These are phyloP conservation scores for Danaus plexippus DNA, from an alignment of 1,140 invertebrate genomes.

Conservation along the genomic window DNA sequence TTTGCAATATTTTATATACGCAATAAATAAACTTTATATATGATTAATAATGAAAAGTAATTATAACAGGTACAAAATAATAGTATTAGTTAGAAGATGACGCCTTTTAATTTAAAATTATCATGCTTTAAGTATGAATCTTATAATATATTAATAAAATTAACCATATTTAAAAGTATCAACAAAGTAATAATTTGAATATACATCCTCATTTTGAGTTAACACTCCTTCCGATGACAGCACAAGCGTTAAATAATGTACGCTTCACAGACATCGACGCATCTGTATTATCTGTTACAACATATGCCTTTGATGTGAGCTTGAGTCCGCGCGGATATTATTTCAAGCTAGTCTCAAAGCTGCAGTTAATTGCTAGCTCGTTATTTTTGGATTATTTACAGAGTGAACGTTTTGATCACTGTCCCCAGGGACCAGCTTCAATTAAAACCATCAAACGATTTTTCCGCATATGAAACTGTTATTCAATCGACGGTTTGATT, in stretches of 20 bases:
- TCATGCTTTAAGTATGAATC: no score
- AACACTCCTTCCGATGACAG: not conserved
- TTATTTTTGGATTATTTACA: constrained; percentile 71
- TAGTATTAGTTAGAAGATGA: no score
- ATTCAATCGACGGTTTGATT: constrained; percentile 39
- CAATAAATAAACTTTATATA: no score
- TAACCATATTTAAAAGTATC: no score
- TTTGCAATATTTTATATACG: no score
- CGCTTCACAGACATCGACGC: constrained; percentile 14
- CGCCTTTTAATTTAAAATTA: no score
- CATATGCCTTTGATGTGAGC: constrained; percentile 48
- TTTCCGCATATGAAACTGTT: constrained; percentile 40
- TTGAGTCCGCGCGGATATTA: constrained; percentile 35
- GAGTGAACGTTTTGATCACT: constrained; percentile 31
- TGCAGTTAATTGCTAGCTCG: constrained; percentile 66
- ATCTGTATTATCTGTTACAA: constrained; percentile 32
- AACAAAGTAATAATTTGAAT: no score
- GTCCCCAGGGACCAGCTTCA: constrained; percentile 29
- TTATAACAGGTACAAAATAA: no score
- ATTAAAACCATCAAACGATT: constrained; percentile 54
- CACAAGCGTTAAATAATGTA: constrained; percentile 17
- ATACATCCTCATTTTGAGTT: no score
- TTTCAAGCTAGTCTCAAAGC: constrained; percentile 60
- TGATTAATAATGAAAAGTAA: no score
- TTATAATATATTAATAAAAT: no score